phyloP scores from a whole-genome alignment of 2,888 invertebrate species.

The Clanis bilineata region DNA sequence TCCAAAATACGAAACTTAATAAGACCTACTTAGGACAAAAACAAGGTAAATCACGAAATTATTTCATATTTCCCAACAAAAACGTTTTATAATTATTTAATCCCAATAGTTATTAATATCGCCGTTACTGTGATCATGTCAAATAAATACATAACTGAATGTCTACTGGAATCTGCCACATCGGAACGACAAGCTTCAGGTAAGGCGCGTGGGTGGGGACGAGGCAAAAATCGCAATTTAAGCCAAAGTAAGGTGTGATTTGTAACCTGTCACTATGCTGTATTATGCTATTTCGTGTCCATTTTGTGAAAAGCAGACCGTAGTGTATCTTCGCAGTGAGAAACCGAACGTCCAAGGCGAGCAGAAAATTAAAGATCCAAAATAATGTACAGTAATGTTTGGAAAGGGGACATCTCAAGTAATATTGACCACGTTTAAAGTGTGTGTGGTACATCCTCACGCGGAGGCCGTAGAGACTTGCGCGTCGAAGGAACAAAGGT shows the following conservation, averaged over 20 bases:
- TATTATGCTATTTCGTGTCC: conserved; percentile 48
- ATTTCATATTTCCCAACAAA: too few species aligned
- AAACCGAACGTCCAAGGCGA: conserved; percentile 67
- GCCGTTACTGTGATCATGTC: background rate
- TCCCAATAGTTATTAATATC: too few species aligned
- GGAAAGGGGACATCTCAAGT: conserved; percentile 62
- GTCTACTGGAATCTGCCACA: background rate
- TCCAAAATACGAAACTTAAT: conserved; percentile 31
- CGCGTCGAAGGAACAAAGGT: conserved; percentile 67
- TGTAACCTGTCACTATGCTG: conserved; percentile 49
- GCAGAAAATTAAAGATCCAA: conserved; percentile 65
- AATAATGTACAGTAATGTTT: conserved; percentile 63
- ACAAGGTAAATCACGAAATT: conserved; percentile 12
- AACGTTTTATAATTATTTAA: too few species aligned
- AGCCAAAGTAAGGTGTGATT: conserved; percentile 41
- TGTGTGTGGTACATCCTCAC: conserved; percentile 38
- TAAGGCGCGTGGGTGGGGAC: conserved; percentile 39
- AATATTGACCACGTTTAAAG: conserved; percentile 40
- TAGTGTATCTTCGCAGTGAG: conserved; percentile 66
- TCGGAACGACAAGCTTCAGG: conserved; percentile 30
- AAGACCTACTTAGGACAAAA: conserved; percentile 22
- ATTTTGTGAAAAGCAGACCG: conserved; percentile 44
- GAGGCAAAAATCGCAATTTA: conserved; percentile 44
- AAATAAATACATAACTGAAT: background rate
- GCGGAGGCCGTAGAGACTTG: conserved; percentile 45